Base-by-base conservation (phyloP, 2,113 vertebrate genomes). In the Ardeotis arabs region DNA sequence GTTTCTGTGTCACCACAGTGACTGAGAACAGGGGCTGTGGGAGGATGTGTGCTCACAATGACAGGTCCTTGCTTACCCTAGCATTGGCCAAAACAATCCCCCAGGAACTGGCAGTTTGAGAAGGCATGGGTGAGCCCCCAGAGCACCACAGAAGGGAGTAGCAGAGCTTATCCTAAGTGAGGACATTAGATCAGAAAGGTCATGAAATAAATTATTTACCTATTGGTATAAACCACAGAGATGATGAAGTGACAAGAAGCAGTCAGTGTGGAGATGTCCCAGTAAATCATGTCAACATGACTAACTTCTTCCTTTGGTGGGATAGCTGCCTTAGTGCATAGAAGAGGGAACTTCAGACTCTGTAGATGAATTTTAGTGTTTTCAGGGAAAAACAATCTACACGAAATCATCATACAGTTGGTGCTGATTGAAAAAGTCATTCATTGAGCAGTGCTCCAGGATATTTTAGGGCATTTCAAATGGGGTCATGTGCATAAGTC, bases 11-110 rank as follows among this genome's bases (percentile, higher is more conserved):
- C 58, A 68, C 44, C 23, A 47, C 35, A 39, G 53, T 25, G 70
- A 69, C 27, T 1, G 1, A 0, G 2, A 58, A 14, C 35, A 39
- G 20, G 17, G 1, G 1, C 14, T 56, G 33, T 64, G 25, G 35
- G 75, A 87, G 78, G 47, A 62, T 45, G 14, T 12, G 18, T 25
- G 29, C 39, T 77, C 59, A 5, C 31, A 22, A 22, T 27, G 6
- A 25, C 12, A 8, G 10, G 15, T 14, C 3, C 5, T 70, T 83
- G 13, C 15, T 77, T 79, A 85, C 21, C 25, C 22, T 31, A 14
- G 17, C 18, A 20, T 10, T 59, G 37, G 11, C 45, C 67, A 76
- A 88, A 84, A 31, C 4, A 58, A 6, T 41, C 88, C 50, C n/a
- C 12, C 56, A 72, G 52, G 69, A 87, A n/a, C 6, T 28, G 19